phyloP scores from a whole-genome alignment of 2,797 vertebrate species.

The Adelosebastes latens region DNA sequence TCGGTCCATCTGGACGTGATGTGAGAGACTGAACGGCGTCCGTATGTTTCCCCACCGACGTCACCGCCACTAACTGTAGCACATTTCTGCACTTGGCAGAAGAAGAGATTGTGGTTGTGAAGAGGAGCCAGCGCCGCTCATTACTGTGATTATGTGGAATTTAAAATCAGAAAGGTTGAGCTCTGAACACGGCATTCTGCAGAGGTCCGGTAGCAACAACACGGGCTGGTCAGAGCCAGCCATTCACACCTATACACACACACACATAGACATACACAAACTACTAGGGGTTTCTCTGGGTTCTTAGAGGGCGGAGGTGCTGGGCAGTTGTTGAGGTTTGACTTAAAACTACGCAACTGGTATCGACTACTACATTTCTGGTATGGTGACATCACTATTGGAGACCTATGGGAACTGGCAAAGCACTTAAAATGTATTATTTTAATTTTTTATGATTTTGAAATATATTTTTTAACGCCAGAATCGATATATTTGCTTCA shows the following conservation, averaged over 20 bases:
- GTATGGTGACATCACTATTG: too few relatives aligned
- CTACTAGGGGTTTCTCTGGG: too few relatives aligned
- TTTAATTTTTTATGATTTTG: too few relatives aligned
- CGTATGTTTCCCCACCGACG: conserved; percentile 30
- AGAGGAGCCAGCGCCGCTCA: conserved; percentile 15
- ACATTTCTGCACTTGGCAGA: conserved; percentile 40
- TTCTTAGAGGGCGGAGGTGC: too few relatives aligned
- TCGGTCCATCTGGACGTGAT: conserved; percentile 33
- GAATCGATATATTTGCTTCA: too few relatives aligned
- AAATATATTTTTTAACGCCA: too few relatives aligned
- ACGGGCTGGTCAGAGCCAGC: neutral
- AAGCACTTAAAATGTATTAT: too few relatives aligned
- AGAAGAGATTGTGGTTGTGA: conserved; percentile 6
- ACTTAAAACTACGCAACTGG: too few relatives aligned
- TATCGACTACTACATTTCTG: too few relatives aligned
- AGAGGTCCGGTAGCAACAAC: neutral
- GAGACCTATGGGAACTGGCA: too few relatives aligned
- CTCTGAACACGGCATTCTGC: neutral
- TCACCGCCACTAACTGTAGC: conserved; percentile 37
- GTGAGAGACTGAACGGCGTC: conserved; percentile 12
- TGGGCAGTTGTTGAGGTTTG: too few relatives aligned
- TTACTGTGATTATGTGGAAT: conserved; percentile 28
- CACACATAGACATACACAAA: neutral
- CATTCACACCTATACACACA: neutral
- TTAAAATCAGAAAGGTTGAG: conserved; percentile 17